phyloP scores from a whole-genome alignment of 2,888 invertebrate species.

The Zele albiditarsus region DNA sequence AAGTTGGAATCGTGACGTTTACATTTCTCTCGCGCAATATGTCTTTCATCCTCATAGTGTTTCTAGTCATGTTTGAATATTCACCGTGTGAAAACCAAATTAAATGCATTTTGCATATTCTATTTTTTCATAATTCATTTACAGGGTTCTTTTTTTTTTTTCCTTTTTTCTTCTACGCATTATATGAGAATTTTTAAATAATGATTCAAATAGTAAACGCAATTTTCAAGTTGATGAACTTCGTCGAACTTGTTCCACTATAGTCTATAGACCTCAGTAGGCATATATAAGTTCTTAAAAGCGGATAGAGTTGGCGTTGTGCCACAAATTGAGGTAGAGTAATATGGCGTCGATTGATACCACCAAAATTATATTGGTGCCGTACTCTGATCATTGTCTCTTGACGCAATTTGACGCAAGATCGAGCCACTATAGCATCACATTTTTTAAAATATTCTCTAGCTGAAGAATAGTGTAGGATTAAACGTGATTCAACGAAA shows the following conservation, averaged over 20 bases:
- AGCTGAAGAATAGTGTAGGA: too few species aligned
- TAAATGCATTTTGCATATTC: background rate
- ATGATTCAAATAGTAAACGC: background rate
- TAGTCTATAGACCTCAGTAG: background rate
- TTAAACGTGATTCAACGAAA: too few species aligned
- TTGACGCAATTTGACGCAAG: background rate
- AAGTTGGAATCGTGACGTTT: constrained; percentile 31
- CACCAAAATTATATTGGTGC: background rate
- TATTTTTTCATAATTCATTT: background rate
- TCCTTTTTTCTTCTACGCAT: background rate
- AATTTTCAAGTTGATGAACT: background rate
- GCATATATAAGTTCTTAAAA: background rate
- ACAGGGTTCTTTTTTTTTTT: background rate
- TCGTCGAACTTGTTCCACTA: background rate
- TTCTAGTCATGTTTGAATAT: constrained; percentile 1
- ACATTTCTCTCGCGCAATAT: constrained; percentile 13
- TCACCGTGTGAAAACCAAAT: constrained; percentile 10
- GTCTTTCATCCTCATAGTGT: background rate
- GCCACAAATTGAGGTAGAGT: background rate
- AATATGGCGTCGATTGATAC: background rate
- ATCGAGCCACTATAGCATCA: too few species aligned
- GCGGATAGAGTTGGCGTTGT: background rate
- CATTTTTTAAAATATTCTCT: too few species aligned
- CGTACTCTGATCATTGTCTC: background rate
- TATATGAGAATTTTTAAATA: background rate